Conservation (phyloP, 2,797 vertebrate species). For the Podarcis lilfordi region DNA sequence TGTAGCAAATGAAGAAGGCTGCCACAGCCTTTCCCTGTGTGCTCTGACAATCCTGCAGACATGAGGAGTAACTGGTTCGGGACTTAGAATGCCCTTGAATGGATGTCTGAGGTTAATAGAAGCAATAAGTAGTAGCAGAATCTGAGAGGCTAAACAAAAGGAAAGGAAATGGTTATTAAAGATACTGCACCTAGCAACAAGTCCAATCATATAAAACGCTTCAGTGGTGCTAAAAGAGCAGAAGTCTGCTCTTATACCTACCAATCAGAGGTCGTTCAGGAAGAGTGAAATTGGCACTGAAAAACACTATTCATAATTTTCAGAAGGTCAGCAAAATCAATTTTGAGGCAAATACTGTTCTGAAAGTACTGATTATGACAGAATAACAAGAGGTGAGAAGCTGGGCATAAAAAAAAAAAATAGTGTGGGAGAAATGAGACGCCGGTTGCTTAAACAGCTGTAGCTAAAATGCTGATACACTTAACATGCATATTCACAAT, state of each 20-base stretch:
- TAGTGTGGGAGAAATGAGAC: not conserved
- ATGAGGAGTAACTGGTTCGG: not conserved
- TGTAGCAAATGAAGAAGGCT: not conserved
- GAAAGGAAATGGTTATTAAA: conserved; percentile 16
- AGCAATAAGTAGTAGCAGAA: not conserved
- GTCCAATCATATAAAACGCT: conserved; percentile 11
- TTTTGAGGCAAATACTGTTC: not conserved
- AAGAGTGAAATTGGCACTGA: conserved; percentile 2
- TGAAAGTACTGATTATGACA: not conserved
- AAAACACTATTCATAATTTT: not conserved
- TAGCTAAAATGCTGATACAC: not conserved
- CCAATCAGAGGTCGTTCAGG: not conserved
- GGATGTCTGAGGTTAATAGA: conserved; percentile 7
- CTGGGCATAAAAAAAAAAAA: not conserved
- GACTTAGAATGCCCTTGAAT: not conserved
- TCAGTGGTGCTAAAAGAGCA: not conserved
- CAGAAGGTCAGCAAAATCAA: conserved; percentile 16
- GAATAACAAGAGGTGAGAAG: not conserved
- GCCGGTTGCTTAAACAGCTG: not conserved
- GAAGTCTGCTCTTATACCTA: not conserved
- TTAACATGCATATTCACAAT: not conserved
- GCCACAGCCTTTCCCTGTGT: not conserved
- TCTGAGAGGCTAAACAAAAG: conserved; percentile 1
- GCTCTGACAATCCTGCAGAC: not conserved
- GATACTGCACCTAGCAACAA: not conserved